A percentile compares a stretch with the other conserved stretches of the same genome.
These are phyloP conservation scores for Papilio dardanus DNA, from an alignment of 1,140 invertebrate genomes.

Conservation along the genomic window DNA sequence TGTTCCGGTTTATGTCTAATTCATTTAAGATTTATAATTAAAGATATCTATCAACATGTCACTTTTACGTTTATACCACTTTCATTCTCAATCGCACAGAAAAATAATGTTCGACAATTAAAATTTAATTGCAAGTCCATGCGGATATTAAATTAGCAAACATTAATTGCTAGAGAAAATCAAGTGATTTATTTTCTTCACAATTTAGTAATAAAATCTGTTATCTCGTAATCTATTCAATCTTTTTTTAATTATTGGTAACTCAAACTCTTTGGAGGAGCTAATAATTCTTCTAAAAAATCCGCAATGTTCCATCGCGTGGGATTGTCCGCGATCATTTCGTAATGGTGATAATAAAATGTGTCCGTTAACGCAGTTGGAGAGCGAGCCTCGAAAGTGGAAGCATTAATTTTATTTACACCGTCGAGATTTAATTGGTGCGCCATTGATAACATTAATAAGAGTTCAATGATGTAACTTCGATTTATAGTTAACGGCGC, in stretches of 20 bases:
- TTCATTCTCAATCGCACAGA: background rate
- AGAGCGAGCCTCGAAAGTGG: conserved; percentile 47
- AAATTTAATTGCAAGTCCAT: background rate
- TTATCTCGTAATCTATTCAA: background rate
- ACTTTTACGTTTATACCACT: conserved; percentile 7
- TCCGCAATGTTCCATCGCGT: conserved; percentile 5
- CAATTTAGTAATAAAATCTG: background rate
- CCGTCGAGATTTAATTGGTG: conserved; percentile 67
- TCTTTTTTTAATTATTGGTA: background rate
- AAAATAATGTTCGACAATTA: background rate
- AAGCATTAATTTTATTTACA: conserved; percentile 68
- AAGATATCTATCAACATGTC: conserved; percentile 4
- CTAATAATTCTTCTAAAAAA: background rate
- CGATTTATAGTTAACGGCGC: conserved; percentile 56
- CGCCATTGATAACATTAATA: conserved; percentile 69
- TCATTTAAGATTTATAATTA: conserved; percentile 3
- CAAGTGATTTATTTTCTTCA: background rate
- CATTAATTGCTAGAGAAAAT: background rate
- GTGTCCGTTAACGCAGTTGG: conserved; percentile 4
- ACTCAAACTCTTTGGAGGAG: background rate
- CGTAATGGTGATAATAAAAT: conserved; percentile 17
- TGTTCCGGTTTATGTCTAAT: conserved; percentile 4
- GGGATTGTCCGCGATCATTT: background rate
- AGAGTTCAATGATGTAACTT: conserved; percentile 60
- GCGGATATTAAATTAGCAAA: background rate